Evolutionary conservation across 2,888 invertebrate genomes (phyloP).

Genomic region (Dastarcus helophoroides): DNA sequence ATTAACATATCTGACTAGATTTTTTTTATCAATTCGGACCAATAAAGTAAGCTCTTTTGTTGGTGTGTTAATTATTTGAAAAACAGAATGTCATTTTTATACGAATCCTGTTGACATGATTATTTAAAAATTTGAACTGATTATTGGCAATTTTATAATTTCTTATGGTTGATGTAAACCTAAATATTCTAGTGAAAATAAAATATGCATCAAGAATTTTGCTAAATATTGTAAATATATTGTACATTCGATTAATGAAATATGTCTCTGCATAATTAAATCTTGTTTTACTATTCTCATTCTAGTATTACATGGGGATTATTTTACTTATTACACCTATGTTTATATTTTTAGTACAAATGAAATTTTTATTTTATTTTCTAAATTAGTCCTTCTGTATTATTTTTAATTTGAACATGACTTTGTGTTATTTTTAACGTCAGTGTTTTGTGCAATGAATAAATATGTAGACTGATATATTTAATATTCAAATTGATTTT

Average conservation of each 20-base stretch:
- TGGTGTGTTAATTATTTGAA: conserved; percentile 5
- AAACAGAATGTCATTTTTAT: conserved; percentile 15
- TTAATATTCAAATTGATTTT: conserved; percentile 8
- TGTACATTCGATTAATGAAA: conserved; percentile 37
- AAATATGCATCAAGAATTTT: conserved; percentile 30
- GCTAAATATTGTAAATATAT: conserved; percentile 37
- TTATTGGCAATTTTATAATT: conserved; percentile 36
- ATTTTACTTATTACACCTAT: conserved; percentile 23
- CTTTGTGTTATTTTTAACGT: conserved; percentile 31
- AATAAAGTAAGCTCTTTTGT: conserved; percentile 13
- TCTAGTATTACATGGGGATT: conserved; percentile 26
- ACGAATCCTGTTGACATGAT: conserved; percentile 5
- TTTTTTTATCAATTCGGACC: conserved; percentile 17
- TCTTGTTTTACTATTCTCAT: conserved; percentile 21
- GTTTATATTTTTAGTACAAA: conserved; percentile 31
- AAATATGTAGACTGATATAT: conserved; percentile 34
- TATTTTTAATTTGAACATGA: conserved; percentile 25
- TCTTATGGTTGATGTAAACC: conserved; percentile 24
- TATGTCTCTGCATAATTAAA: conserved; percentile 28
- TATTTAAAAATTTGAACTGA: conserved; percentile 17
- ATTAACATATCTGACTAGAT: conserved; percentile 25
- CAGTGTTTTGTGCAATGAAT: conserved; percentile 37
- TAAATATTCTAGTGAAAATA: conserved; percentile 25
- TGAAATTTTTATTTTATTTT: conserved; percentile 29
- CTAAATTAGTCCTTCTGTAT: conserved; percentile 29